Conservation (phyloP, 2,888 invertebrate genomes). For the Nineta flava region DNA sequence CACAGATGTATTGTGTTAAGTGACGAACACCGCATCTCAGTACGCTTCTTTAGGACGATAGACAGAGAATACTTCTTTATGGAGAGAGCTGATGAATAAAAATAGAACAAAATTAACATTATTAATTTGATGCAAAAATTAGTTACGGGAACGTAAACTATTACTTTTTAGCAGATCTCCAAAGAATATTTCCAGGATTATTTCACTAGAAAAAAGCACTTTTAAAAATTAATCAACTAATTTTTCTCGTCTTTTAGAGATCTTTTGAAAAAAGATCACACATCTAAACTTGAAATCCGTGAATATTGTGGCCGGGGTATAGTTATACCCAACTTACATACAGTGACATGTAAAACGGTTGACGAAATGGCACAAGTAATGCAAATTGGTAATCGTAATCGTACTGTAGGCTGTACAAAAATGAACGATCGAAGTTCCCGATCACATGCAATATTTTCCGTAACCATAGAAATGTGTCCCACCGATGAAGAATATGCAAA, state of each 20-base stretch:
- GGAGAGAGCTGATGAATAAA: too few relatives aligned
- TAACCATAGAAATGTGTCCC: constrained; percentile 89
- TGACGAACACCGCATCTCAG: too few relatives aligned
- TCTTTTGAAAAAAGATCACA: constrained; percentile 42
- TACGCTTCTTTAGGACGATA: too few relatives aligned
- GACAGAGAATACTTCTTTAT: too few relatives aligned
- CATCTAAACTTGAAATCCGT: constrained; percentile 35
- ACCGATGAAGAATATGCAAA: constrained; percentile 33
- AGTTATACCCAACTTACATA: constrained; percentile 89
- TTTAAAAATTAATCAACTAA: too few relatives aligned
- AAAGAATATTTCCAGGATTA: too few relatives aligned
- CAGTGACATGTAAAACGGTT: constrained; percentile 85
- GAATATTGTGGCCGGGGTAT: constrained; percentile 68
- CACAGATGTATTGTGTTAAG: too few relatives aligned
- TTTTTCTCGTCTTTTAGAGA: constrained; percentile 32
- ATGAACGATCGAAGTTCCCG: constrained; percentile 98
- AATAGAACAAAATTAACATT: too few relatives aligned
- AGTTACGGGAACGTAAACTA: too few relatives aligned
- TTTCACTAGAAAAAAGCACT: too few relatives aligned
- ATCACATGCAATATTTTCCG: constrained; percentile 96
- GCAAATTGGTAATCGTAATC: constrained; percentile 82
- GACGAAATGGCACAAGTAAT: constrained; percentile 88
- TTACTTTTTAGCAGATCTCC: too few relatives aligned
- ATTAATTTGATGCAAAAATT: too few relatives aligned
- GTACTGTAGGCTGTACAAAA: constrained; percentile 90